These are phyloP conservation scores for rabbit (Oryctolagus cuniculus) DNA, from an alignment of 2,113 vertebrate species.

Conservation along the genomic window mOryCun1.1 NC_091433.1:65402501-65403000, in stretches of 20 bases:
- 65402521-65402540: neutral
- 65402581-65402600: neutral
- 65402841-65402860: neutral
- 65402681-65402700: neutral
- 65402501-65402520: neutral
- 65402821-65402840: neutral
- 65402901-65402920: neutral
- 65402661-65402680: neutral
- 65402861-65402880: neutral
- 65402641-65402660: too few species aligned
- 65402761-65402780: conserved; percentile 6
- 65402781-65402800: neutral
- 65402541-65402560: neutral
- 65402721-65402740: neutral
- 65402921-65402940: neutral
- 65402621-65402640: neutral
- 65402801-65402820: neutral
- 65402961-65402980: neutral
- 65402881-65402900: conserved; percentile 1
- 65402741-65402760: neutral
- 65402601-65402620: neutral
- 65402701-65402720: neutral
- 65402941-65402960: neutral
- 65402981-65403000: neutral
- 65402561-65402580: neutral